Evolutionary conservation across 2,113 vertebrate species (phyloP), one percentile per base, ranked within the genome.

Genomic region (Tichodroma muraria): DNA sequence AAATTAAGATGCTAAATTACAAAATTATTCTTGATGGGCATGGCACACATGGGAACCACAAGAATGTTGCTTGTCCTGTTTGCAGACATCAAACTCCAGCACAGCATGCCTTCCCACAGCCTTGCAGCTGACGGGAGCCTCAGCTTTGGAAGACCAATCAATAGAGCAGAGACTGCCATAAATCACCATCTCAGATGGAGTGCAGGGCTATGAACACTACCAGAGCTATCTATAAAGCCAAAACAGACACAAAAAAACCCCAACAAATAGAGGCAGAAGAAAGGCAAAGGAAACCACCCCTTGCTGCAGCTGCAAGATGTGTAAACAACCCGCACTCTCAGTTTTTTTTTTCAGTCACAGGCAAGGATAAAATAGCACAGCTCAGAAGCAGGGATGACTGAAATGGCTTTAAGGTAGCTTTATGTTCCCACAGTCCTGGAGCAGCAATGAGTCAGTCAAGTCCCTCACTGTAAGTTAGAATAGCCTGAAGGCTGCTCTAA

Each of bases 401-500:
- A 77, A 82, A 89, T 91, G 56, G 85, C 93, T 95, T 77, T 61
- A 59, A 97, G 94, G 85, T 81, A 73, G 72, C 89, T 91, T 80
- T 94, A n/a, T 93, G 54, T 92, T 94, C 75, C 75, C 84, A 60
- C 64, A 94, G 87, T 96, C 89, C 95, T 91, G 90, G 68, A 90
- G 90, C 93, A 84, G 85, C 80, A 86, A 59, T 91, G 91, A 95
- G 95, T 93, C 93, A 95, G 85, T 94, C 83, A 69, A 85, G 91
- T 83, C 89, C 79, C 82, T 88, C 60, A 30, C 71, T 88, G 64
- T 75, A 95, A 84, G 82, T 71, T 68, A 56, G 72, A 94, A 90
- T 77, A 81, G 94, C 95, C 93, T 80, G 64, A 80, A 95, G 94
- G 89, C 76, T 94, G 82, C 85, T 95, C 85, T 95, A 86, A 94